Base-by-base conservation (phyloP, 2,113 vertebrate species). In the Myrmecophaga tridactyla region DNA sequence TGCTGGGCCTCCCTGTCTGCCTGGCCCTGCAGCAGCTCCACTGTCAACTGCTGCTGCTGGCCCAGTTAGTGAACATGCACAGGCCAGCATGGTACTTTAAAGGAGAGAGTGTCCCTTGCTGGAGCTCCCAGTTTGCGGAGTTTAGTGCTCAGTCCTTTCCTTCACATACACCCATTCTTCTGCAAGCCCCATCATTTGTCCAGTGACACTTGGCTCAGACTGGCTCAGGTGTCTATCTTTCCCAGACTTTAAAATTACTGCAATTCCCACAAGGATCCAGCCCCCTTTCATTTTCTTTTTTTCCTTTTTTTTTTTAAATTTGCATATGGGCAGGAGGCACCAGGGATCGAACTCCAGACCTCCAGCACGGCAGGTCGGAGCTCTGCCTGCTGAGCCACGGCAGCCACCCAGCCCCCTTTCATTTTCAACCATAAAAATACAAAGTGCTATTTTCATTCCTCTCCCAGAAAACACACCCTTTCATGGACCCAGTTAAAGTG, bases 401-500 rank as follows among this genome's bases (percentile, higher is more conserved):
- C n/a, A n/a, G n/a, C n/a, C n/a, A n/a, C n/a, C 62, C 15, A 72
- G 41, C 3, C 7, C 39, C 65, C 41, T 77, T 94, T 82, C 25
- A 46, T 80, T 88, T 92, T 83, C 53, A 90, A 75, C 41, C 29
- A 27, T 84, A 80, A 87, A 94, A 76, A 92, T 69, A 84, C 34
- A n/a, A 86, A 63, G 18, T 62, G 3, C 46, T 88, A n/a, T 90
- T 96, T 90, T 86, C 70, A 84, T 18, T 72, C 62, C 31, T 83
- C 21, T 93, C 29, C 11, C 39, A 76, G 85, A 91, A 67, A 96
- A 58, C 56, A 90, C 88, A 73, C 29, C n/a, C 25, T 90, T 94
- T 90, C 53, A 63, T 76, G 78, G 11, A 78, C 20, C 89, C 31
- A 60, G 77, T 36, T 63, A 62, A 51, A 84, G 31, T 56, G 25